Conservation (phyloP, 2,113 vertebrate species). For the Pomatostomus ruficeps region DNA sequence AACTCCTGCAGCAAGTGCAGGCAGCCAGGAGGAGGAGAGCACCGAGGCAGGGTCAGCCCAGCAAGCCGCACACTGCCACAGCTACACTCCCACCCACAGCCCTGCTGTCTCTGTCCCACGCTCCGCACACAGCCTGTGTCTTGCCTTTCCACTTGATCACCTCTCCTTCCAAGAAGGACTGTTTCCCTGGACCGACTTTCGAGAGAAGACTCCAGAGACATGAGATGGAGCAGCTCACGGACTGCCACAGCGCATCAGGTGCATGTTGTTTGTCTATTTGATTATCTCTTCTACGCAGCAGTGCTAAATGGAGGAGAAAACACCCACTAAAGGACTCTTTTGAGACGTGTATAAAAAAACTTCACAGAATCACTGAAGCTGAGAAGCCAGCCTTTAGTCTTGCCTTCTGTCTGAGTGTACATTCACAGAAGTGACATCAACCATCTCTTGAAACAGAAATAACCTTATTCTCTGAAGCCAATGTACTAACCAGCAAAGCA, state of each 20-base stretch:
- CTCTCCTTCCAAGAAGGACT: neutral
- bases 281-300: neutral
- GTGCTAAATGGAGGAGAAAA: neutral
- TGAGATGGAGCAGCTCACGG: neutral
- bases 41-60: rapidly evolving
- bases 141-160: neutral
- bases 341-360: neutral
- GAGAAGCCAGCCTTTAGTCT: neutral
- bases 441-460: neutral
- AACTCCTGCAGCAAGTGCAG: neutral
- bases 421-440: neutral
- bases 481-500: neutral
- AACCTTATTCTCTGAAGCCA: neutral
- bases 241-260: neutral
- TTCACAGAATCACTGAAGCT: neutral
- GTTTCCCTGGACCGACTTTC: neutral
- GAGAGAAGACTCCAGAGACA: neutral
- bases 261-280: neutral
- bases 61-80: neutral
- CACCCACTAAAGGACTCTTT: neutral
- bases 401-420: neutral
- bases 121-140: rapidly evolving
- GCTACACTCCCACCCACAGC: neutral
- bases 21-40: neutral
- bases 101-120: rapidly evolving